Percentiles rank a stretch among this genome's conserved stretches.
These are phyloP conservation scores for Macrotis lagotis DNA, from an alignment of 2,113 vertebrate species.

Conservation along the genomic window DNA sequence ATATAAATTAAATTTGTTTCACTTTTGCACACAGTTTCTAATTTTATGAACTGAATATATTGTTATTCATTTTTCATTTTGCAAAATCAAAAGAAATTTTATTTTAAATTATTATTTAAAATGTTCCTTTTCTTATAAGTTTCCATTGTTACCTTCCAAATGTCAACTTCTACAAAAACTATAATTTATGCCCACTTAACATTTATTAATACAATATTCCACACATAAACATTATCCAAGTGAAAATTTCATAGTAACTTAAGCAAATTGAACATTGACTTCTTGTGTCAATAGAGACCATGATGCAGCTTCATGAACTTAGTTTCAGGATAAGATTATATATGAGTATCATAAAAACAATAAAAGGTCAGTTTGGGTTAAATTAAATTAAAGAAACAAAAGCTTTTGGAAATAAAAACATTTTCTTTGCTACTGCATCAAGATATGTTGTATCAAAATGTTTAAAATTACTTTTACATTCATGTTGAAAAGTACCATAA, in stretches of 20 bases:
- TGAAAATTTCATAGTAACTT: neutral
- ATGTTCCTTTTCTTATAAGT: neutral
- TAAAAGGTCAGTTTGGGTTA: neutral
- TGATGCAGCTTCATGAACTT: neutral
- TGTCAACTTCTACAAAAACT: neutral
- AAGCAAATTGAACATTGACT: neutral
- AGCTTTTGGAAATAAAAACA: neutral
- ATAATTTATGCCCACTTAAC: neutral
- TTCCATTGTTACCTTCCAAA: neutral
- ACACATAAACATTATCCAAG: neutral
- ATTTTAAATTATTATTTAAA: neutral
- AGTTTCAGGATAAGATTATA: neutral
- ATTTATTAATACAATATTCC: neutral
- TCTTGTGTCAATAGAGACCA: neutral
- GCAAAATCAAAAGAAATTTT: neutral
- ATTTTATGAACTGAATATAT: neutral
- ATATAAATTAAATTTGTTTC: neutral
- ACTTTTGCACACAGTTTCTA: neutral
- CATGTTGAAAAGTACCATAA: neutral
- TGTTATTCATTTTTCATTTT: neutral
- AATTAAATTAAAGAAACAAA: neutral
- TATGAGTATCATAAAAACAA: neutral
- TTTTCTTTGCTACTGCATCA: neutral
- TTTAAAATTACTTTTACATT: neutral
- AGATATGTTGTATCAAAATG: neutral